Evolutionary conservation across 2,797 vertebrate species (phyloP), one percentile per base, ranked within the genome.

Genomic region (Melanotaenia pygmaea): DNA sequence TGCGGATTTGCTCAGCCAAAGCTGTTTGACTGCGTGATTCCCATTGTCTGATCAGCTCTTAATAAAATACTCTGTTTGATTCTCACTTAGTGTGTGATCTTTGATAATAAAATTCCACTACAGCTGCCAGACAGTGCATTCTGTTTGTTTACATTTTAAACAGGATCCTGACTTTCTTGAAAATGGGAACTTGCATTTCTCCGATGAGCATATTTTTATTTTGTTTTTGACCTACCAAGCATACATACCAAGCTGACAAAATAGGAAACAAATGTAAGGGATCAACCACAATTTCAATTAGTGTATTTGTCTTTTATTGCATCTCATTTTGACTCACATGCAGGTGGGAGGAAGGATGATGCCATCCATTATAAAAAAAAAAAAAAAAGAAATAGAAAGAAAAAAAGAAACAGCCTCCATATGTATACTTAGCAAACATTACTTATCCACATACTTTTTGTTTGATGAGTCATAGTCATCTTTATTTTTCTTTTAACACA

Each of bases 311-410:
- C 83, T 91, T 95, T 99, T 98, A 98, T 99, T 99, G 96, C 96
- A 98, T 98, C 95, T 98, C 95, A 97, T 95, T 96, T 95, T 95
- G 96, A 96, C 90, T 96, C 92, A 95, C 97, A 99, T 99, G 97
- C 97, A 97, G 93, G 86, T 90, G 94, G 77, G 58, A 32, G 76
- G 64, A 51, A 53, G 71, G 24, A 70, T 28, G 59, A 86, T 83
- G 70, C 83, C 95, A 95, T 96, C 95, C 94, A 94, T 79, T 93
- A 93, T 67, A 94, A 92, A 91, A 61, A 79, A 79, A 80, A 94
- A 94, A 91, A 91, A 63, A 63, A 56, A 90, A 93, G 38, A 65
- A 26, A 67, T 90, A 89, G 93, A 47, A 72, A 70, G 43, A 34
- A 34, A 58, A 58, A 95, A 94, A 92, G 91, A 95, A 94, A 94